Conservation (phyloP, 2,888 invertebrate genomes). For the Xanthia togata region DNA sequence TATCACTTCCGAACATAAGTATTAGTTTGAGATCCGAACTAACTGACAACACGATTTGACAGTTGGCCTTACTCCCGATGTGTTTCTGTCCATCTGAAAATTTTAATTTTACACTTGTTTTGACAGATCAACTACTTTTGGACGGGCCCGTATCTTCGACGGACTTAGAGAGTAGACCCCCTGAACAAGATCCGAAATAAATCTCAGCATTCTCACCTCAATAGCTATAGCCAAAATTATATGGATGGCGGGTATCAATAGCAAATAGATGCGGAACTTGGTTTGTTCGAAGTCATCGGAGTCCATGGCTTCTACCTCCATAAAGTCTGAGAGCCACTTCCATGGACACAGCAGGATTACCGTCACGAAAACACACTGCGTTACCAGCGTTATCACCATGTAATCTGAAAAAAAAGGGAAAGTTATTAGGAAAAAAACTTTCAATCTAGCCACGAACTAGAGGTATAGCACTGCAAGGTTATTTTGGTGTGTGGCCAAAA, state of each 20-base stretch:
- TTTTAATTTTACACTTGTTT: no score
- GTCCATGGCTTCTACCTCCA: conserved; percentile 89
- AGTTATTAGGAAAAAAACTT: neutral
- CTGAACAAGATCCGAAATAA: neutral
- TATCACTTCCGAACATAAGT: no score
- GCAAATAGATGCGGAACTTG: conserved; percentile 90
- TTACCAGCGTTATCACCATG: conserved; percentile 90
- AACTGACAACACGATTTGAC: no score
- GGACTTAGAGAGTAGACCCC: no score
- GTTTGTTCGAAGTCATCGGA: conserved; percentile 74
- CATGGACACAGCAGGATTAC: conserved; percentile 91
- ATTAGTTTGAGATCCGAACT: no score
- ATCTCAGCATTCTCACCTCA: conserved; percentile 88
- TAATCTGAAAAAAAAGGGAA: conserved; percentile 83
- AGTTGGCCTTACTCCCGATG: no score
- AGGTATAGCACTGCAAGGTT: neutral
- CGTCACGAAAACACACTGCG: conserved; percentile 90
- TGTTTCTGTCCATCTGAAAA: no score
- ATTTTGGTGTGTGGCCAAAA: neutral
- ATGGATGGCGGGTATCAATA: conserved; percentile 91
- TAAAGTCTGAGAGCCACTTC: conserved; percentile 86
- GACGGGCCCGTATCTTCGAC: no score
- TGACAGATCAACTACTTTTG: no score
- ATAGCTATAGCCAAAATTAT: conserved; percentile 90
- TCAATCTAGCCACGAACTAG: neutral